These are phyloP conservation scores for Rhimphoctona megacephalus DNA, from an alignment of 2,888 invertebrate genomes.

Conservation along the genomic window DNA sequence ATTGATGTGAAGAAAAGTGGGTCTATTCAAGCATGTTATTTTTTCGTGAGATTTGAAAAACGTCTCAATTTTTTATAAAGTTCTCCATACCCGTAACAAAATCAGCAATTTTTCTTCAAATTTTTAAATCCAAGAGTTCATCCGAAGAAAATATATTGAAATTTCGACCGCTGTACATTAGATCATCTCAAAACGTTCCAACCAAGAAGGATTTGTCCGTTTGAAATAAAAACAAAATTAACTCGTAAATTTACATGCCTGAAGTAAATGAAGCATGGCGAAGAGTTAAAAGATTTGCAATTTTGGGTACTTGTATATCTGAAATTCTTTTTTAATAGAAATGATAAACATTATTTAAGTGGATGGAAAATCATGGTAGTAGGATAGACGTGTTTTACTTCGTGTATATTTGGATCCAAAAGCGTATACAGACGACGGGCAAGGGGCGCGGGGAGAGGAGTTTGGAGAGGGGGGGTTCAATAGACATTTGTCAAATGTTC, in stretches of 20 bases:
- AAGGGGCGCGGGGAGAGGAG: neutral
- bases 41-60: neutral
- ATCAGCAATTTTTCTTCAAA: neutral
- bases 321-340: neutral
- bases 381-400: neutral
- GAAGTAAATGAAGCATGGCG: neutral
- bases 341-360: neutral
- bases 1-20: neutral
- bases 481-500: conserved; percentile 65
- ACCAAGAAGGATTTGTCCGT: no score
- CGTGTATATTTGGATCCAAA: neutral
- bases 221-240: no score
- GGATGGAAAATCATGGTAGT: neutral
- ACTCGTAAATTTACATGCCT: no score
- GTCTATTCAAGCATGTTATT: neutral
- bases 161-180: no score
- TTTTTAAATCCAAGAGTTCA: neutral
- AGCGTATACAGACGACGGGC: neutral
- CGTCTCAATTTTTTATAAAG: neutral
- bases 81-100: neutral
- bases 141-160: no score
- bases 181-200: no score
- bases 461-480: conserved; percentile 46
- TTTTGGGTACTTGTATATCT: no score
- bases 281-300: no score